phyloP scores from a whole-genome alignment of 2,797 vertebrate genomes.

The Erithacus rubecula region DNA sequence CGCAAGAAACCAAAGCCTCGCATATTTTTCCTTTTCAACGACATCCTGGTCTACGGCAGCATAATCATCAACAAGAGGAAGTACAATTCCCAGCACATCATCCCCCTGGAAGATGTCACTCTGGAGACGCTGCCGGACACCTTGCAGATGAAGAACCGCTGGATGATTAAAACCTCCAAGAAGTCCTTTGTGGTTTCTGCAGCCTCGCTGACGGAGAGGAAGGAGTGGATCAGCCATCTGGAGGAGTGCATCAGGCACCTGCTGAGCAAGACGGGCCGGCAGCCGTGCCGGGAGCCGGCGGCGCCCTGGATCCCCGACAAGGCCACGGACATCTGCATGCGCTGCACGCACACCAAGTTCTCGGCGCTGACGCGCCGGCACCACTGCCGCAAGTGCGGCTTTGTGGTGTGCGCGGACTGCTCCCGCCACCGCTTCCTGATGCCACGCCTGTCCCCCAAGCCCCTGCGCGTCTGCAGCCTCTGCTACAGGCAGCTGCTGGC shows the following conservation, averaged over 20 bases:
- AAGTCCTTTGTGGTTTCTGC: conserved; percentile 92
- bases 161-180: conserved; percentile 88
- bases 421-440: conserved; percentile 82
- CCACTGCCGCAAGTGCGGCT: conserved; percentile 92
- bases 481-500: conserved; percentile 75
- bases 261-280: conserved; percentile 62
- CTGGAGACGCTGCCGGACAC: conserved; percentile 83
- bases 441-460: conserved; percentile 78
- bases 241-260: conserved; percentile 75
- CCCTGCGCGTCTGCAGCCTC: conserved; percentile 80
- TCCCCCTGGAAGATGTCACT: conserved; percentile 84
- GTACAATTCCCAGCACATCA: conserved; percentile 85
- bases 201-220: conserved; percentile 79
- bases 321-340: conserved; percentile 89
- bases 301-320: conserved; percentile 87
- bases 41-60: conserved; percentile 90
- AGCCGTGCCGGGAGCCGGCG: conserved; percentile 72
- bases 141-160: conserved; percentile 81
- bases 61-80: conserved; percentile 82
- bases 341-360: conserved; percentile 85
- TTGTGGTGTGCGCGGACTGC: conserved; percentile 87
- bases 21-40: conserved; percentile 91
- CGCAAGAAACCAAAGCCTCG: conserved; percentile 83
- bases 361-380: conserved; percentile 79
- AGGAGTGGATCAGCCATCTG: conserved; percentile 88